Conservation (phyloP, 2,113 vertebrate species). For the Indicator indicator region DNA sequence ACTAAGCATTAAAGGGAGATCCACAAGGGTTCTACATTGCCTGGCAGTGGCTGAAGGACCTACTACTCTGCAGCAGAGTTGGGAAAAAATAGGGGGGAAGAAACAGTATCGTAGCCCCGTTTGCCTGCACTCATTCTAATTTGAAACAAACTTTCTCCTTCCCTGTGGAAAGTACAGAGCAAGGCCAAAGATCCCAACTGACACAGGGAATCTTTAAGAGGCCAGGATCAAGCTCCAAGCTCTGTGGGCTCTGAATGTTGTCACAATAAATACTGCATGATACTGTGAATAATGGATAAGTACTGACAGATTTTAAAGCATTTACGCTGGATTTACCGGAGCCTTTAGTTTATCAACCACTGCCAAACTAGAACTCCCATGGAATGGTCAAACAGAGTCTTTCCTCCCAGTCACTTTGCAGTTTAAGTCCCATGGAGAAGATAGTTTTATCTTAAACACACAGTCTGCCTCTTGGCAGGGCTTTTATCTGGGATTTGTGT, state of each 20-base stretch:
- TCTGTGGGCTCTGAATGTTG: background rate
- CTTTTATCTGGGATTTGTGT: background rate
- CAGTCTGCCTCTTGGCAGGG: background rate
- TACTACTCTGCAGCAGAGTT: background rate
- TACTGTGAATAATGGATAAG: background rate
- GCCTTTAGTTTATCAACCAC: background rate
- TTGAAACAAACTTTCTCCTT: background rate
- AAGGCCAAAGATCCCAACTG: background rate
- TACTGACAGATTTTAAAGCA: background rate
- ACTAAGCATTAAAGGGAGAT: background rate
- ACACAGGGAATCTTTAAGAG: background rate
- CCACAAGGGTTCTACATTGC: fast-evolving
- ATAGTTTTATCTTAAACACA: background rate
- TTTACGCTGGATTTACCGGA: background rate
- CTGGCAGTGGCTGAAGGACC: fast-evolving
- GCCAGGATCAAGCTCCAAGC: background rate
- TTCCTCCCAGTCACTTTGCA: background rate
- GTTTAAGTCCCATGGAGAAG: background rate
- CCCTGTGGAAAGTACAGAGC: background rate
- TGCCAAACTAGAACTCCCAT: background rate
- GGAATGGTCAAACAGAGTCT: background rate
- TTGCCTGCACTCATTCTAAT: background rate
- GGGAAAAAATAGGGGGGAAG: background rate
- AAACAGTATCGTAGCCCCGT: background rate
- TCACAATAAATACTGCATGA: background rate